Evolutionary conservation across 2,113 vertebrate genomes (phyloP), one percentile per base, ranked within the genome.

Genomic region (Apaloderma vittatum): DNA sequence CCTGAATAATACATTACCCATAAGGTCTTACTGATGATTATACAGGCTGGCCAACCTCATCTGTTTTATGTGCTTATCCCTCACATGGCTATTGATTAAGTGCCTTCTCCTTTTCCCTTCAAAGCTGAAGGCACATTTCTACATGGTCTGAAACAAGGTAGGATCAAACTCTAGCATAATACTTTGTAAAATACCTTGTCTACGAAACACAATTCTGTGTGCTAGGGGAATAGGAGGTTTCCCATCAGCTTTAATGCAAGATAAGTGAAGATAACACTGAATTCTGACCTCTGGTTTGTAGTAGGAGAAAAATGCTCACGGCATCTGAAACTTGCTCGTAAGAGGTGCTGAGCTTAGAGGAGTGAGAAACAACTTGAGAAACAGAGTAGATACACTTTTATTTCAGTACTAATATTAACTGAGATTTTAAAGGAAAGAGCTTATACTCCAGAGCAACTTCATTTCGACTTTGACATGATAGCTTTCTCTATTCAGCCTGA

Each of bases 21-120:
- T 62, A 57, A 58, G 95, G 72, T 26, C 65, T 67, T 84, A 48
- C 55, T 80, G 77, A 65, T 36, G 80, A 89, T 92, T 81, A 65
- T 52, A 81, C 79, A 84, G 71, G 71, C 88, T 88, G 88, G 72
- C 52, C 90, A 94, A 70, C 58, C 75, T 95, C 91, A 57, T 88
- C 55, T 92, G 59, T 71, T 96, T 95, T 92, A 92, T 92, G 81
- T 86, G 90, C 90, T 94, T 96, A 94, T 94, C 79, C 88, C 59
- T 94, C 79, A 95, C 86, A 61, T 20, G 85, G 48, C 43, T 96
- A 94, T 97, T 93, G 96, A 97, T 97, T 97, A 97, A 93, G 32
- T 92, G 88, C 52, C 93, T 92, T 76, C 79, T 90, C 74, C 65
- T 71, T 43, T 95, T 94, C 75, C 65, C 68, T 92, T 96, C 92